Conservation (phyloP, 2,113 vertebrate species). For the Gnathonemus longibarbis region DNA sequence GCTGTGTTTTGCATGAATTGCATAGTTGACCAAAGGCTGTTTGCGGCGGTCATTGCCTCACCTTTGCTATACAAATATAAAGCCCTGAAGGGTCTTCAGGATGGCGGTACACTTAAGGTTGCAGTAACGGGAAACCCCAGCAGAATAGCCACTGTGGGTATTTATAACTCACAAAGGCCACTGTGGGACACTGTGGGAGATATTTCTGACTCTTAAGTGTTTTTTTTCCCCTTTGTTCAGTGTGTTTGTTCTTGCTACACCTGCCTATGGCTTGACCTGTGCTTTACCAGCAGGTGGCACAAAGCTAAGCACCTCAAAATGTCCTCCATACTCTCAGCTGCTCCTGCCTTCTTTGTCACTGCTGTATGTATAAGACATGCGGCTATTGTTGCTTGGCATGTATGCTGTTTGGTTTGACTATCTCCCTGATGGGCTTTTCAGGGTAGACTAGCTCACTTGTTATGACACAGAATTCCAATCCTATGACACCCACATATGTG, state of each 20-base stretch:
- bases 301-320: background rate
- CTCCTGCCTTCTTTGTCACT: background rate
- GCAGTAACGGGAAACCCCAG: background rate
- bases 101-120: background rate
- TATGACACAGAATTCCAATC: background rate
- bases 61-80: background rate
- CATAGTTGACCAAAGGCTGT: background rate
- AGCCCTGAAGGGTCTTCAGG: background rate
- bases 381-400: background rate
- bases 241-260: background rate
- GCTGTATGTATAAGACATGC: background rate
- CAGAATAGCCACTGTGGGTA: background rate
- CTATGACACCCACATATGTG: background rate
- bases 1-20: background rate
- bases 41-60: background rate
- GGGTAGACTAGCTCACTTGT: background rate
- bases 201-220: background rate
- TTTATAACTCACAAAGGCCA: background rate
- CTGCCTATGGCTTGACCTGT: background rate
- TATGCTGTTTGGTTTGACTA: background rate
- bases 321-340: background rate
- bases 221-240: background rate
- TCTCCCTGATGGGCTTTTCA: background rate
- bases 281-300: background rate
- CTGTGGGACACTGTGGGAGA: background rate